Base-by-base conservation (phyloP, 2,113 vertebrate genomes). In the Echinops telfairi region DNA sequence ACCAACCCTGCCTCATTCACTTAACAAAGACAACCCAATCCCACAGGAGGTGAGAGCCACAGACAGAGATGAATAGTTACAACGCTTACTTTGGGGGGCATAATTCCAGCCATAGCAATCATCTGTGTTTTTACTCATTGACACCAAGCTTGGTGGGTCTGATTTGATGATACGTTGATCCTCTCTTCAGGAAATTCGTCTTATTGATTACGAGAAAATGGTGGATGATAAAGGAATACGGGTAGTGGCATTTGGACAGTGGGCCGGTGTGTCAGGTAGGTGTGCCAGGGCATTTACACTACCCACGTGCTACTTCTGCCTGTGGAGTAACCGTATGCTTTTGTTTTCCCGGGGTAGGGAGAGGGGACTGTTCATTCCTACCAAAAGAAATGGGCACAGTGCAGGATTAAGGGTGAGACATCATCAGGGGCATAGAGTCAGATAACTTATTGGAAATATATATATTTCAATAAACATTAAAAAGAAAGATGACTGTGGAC, bases 141-240 rank as follows among this genome's bases (percentile, higher is more conserved):
- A 78, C 57, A 66, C 83, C 91, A 86, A 96, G 2, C 22, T 89
- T 23, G 62, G 22, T 81, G 33, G 14, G 2, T 60, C 15, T 92
- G 83, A 15, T 15, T 70, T 20, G 68, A 23, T 64, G 68, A 23
- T 64, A 17, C 94, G 92, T 76, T 90, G 58, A 66, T 70, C 10
- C 0, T 93, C 92, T 97, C 94, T 96, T 92, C 97, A 99, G 99
- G 99, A 99, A 97, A 98, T 99, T 86, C 98, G 99, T 91, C 98
- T 99, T 78, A 99, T 99, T 96, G 99, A 99, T 98, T 99, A 99
- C 94, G 99, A 99, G 98, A 99, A 99, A 98, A 99, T 99, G 99
- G 99, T 99, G 83, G 99, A 99, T 82, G 97, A 99, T 58, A 99
- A 98, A 96, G 99, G 99, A 93, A 98, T 97, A 90, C 98, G 99